A percentile compares a stretch with the other conserved stretches of the same genome.
Conservation (phyloP, 2,113 vertebrate genomes). For the Cyprinus carpio region DNA sequence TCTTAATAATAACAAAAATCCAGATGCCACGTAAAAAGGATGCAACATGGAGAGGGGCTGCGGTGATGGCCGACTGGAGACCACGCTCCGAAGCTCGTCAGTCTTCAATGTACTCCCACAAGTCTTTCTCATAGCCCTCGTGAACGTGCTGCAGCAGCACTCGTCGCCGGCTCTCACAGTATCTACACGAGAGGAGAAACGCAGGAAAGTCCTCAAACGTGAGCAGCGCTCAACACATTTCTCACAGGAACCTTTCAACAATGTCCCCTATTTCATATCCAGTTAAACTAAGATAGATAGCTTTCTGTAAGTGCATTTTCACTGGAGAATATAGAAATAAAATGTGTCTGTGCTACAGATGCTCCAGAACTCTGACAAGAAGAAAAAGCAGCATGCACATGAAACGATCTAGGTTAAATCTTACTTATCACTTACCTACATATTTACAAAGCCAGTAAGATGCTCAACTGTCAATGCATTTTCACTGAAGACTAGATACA, state of each 20-base stretch:
- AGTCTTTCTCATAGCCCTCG: conserved; percentile 99
- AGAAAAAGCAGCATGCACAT: too few relatives aligned
- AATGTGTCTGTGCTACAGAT: too few relatives aligned
- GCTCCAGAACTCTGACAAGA: too few relatives aligned
- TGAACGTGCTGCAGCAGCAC: conserved; percentile 99
- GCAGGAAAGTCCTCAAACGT: background rate
- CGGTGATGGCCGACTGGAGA: conserved; percentile 83
- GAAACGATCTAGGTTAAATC: too few relatives aligned
- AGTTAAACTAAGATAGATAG: background rate
- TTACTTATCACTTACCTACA: too few relatives aligned
- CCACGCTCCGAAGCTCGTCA: conserved; percentile 75
- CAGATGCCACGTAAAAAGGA: conserved; percentile 60
- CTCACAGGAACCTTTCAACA: background rate
- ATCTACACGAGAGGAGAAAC: conserved; percentile 75
- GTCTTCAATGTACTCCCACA: conserved; percentile 99
- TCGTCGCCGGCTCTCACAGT: conserved; percentile 98
- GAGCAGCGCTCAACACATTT: background rate
- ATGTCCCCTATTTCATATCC: background rate
- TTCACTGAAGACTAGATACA: too few relatives aligned
- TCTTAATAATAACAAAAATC: conserved; percentile 82
- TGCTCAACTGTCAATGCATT: too few relatives aligned
- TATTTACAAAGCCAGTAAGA: too few relatives aligned
- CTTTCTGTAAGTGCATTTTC: too few relatives aligned
- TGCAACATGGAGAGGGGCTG: conserved; percentile 77
- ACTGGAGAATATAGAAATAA: too few relatives aligned